Evolutionary conservation across 2,113 vertebrate genomes (phyloP), one percentile per base, ranked within the genome.

Genomic region (Pogonocichla stellata): DNA sequence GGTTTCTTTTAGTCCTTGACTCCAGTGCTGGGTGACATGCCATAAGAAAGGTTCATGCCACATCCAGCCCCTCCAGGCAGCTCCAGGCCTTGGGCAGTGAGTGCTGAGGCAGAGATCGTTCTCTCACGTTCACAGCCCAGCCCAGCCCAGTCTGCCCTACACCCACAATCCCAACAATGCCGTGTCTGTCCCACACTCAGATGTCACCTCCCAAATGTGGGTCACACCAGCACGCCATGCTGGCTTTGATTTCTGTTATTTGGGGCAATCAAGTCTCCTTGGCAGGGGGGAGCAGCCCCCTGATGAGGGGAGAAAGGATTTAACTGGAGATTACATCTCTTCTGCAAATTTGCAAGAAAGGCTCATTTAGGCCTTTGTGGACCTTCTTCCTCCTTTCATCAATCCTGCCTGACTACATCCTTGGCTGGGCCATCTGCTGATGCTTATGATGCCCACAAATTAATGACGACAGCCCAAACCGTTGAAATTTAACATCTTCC

Each of bases 151-250:
- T 2, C 69, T 54, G 83, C 40, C 71, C 34, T 31, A 4, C 4
- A 62, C 40, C 58, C 6, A 0, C 61, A 54, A 14, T 0, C 7
- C 50, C 88, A 80, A 93, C 88, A 96, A 90, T 81, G 47, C 57
- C 0, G 0, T 54, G 86, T 91, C 88, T 95, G 93, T 95, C 85
- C 85, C 53, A 15, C 67, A 33, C 64, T 96, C 88, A 94, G 90
- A 91, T 77, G 91, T 92, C 95, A 93, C 79, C 90, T 94, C 74
- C 26, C 74, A 77, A 92, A 96, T 96, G 74, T 95, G 93, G 95
- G 93, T 97, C 95, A 97, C 0, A 2, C 43, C 45, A 3, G 71
- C 90, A 84, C 0, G n/a, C 86, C 33, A 1, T 57, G 88, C 85
- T 86, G 85, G 28, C 92, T 95, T 73, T 73, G 82, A 88, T 95